phyloP scores from a whole-genome alignment of 2,888 invertebrate genomes.

The Xestobium rufovillosum region DNA sequence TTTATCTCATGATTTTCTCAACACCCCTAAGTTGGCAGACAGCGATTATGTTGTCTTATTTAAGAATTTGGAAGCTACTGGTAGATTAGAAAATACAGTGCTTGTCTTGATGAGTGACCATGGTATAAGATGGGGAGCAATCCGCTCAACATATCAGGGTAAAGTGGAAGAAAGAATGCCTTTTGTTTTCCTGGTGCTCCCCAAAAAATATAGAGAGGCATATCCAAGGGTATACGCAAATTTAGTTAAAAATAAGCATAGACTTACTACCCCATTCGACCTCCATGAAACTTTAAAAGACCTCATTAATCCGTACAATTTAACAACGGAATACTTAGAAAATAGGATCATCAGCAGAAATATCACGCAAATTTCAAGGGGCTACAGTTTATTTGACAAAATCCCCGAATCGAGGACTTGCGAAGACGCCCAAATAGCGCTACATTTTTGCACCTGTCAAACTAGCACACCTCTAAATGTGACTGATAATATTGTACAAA shows the following conservation, averaged over 20 bases:
- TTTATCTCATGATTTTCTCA: conserved; percentile 77
- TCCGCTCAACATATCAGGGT: conserved; percentile 77
- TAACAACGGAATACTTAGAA: conserved; percentile 41
- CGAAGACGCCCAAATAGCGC: conserved; percentile 64
- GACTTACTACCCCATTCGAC: conserved; percentile 80
- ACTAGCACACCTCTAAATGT: conserved; percentile 51
- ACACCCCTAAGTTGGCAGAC: conserved; percentile 70
- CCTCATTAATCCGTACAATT: conserved; percentile 49
- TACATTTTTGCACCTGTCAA: conserved; percentile 87
- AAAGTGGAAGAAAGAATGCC: conserved; percentile 84
- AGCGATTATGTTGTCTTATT: conserved; percentile 54
- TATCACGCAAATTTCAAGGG: conserved; percentile 36
- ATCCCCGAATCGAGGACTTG: conserved; percentile 70
- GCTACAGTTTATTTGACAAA: conserved; percentile 70
- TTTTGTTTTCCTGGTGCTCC: conserved; percentile 65
- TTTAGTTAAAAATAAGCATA: conserved; percentile 56
- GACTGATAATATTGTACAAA: conserved; percentile 48
- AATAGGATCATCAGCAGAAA: conserved; percentile 38
- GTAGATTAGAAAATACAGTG: conserved; percentile 58
- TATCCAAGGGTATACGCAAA: conserved; percentile 58
- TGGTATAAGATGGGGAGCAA: conserved; percentile 80
- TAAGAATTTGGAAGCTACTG: conserved; percentile 44
- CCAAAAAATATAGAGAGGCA: conserved; percentile 58
- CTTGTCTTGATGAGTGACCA: conserved; percentile 78
- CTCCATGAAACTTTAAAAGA: conserved; percentile 72